Base-by-base conservation (phyloP, 2,888 invertebrate genomes). In the Sussaba pulchella region DNA sequence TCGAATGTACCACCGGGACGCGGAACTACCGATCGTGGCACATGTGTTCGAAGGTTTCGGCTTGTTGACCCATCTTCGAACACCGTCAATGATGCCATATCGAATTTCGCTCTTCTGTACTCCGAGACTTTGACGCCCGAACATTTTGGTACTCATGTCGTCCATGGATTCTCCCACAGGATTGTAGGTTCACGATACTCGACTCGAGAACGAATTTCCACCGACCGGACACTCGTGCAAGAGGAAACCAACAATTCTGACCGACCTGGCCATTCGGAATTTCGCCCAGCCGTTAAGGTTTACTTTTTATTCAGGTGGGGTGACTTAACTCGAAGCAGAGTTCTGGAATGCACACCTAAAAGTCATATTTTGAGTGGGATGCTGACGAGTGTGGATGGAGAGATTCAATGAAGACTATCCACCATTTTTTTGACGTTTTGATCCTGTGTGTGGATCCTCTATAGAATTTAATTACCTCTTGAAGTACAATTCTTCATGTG, bases 51-150 rank as follows among this genome's bases (percentile, higher is more conserved):
- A 71, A 31, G 75, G 81, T 82, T 76, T 64, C 76, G 76, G 74
- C 83, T 83, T 84, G 84, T 84, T 84, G 84, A 84, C 84, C 81
- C 52, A 77, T 78, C 83, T 61, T 73, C 77, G 71, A 77, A 31
- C 64, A 66, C 52, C 50, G 57, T 54, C 74, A 43, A 45, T 67
- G 61, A 64, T 76, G 69, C 78, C n/a, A 76, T 73, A 83, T 83
- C 82, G 75, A 66, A 43, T 83, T 82, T 75, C 83, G 74, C 74
- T 73, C 74, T 73, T 73, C 45, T 71, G 57, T 64, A 76, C 45
- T 71, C 45, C 21, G 67, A 63, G 39, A 77, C 52, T 71, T 67
- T 50, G 72, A 61, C 71, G 74, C 67, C 69, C 70, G 47, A 76
- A 70, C 52, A 41, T 61, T 50, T 24, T n/a, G n/a, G 36, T 39